Evolutionary conservation across 2,113 vertebrate species (phyloP).

Genomic region (Urocolius indicus): DNA sequence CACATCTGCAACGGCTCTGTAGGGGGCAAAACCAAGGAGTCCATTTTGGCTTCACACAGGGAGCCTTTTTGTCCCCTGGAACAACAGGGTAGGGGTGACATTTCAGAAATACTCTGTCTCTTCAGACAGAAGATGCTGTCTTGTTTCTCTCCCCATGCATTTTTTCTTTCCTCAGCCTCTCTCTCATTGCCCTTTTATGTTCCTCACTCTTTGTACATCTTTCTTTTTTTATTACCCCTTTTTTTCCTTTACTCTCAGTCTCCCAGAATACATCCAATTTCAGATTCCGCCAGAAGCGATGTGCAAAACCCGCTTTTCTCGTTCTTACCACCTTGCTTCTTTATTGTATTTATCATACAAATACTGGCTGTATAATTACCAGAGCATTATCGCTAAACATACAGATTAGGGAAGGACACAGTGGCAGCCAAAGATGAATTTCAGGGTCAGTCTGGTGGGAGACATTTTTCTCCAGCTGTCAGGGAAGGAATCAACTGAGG

Average conservation of each 20-base stretch:
- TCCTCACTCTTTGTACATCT: neutral
- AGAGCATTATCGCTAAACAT: constrained; percentile 69
- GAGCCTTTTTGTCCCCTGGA: neutral
- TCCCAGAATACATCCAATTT: neutral
- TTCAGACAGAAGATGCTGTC: neutral
- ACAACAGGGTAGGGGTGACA: neutral
- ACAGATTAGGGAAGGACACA: constrained; percentile 40
- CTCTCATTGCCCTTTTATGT: neutral
- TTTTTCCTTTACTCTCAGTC: neutral
- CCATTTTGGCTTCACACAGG: neutral
- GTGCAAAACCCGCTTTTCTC: constrained; percentile 75
- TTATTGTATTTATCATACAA: constrained; percentile 55
- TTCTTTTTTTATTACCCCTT: neutral
- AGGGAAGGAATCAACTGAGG: neutral
- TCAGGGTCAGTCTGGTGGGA: constrained; percentile 28
- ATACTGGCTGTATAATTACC: constrained; percentile 70
- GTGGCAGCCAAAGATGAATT: constrained; percentile 37
- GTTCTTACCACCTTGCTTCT: constrained; percentile 59
- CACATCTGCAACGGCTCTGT: neutral
- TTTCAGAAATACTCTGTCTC: neutral
- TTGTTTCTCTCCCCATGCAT: neutral
- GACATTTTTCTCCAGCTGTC: neutral
- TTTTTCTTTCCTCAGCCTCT: neutral
- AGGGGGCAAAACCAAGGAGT: neutral
- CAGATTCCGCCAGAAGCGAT: constrained; percentile 41